Evolutionary conservation across 35 echinoderm and acorn worm genomes (phyloP), one percentile per base, ranked within the genome.

Genomic region (Acanthaster planci): DNA sequence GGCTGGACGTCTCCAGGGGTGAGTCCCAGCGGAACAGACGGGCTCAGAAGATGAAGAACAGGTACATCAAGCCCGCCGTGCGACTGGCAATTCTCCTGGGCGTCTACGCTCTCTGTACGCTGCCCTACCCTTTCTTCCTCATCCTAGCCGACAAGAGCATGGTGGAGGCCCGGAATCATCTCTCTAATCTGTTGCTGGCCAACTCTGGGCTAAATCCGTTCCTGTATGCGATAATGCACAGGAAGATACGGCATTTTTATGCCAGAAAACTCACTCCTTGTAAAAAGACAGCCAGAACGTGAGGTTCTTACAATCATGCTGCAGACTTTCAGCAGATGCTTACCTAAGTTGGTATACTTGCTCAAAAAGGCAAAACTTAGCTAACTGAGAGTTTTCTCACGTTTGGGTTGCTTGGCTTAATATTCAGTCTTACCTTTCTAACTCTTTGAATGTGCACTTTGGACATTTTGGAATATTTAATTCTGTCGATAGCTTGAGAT

Each of bases 191-290:
- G 9, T 26, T 72, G 1, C 64, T 72, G 10, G 22, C 64, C 64
- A 72, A 72, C n/a, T 72, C 64, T 0, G 64, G 64, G 0, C 64
- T 72, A 26, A 72, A 72, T 23, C 64, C 64, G 64, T 72, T 72
- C 64, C 64, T 72, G 2, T 72, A 72, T 72, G 64, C 64, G 14
- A 72, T 72, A 14, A 72, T 72, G 64, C 64, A 72, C 64, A 72
- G 64, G 29, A 72, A 72, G 64, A 72, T 72, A 2, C 22, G 64
- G 30, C 64, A 27, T 14, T 72, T 72, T 8, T 72, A 72, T 72
- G 15, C 30, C 64, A 72, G 26, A 19, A 72, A 72, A 16, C 16
- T 72, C 7, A 72, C 23, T 7, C 16, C 29, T 26, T 72, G 64
- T 29, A 72, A 34, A 26, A 72, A 72, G 26, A 72, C 26, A 30